Conservation (phyloP, 2,113 vertebrate species). For the Acrocephalus arundinaceus region DNA sequence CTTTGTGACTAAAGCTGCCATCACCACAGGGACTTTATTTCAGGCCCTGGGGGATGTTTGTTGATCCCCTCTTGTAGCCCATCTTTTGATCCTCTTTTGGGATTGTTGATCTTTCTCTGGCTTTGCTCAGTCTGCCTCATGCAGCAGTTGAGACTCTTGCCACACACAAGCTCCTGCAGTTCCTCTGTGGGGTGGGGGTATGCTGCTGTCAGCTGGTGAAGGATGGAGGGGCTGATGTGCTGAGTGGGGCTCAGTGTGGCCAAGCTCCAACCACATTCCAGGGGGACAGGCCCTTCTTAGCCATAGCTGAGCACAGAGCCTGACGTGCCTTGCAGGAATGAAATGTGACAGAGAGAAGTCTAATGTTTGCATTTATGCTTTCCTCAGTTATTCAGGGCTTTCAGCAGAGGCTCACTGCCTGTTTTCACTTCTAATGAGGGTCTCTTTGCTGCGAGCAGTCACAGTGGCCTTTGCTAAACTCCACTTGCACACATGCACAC, state of each 20-base stretch:
- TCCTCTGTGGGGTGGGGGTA: background rate
- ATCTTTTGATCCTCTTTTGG: background rate
- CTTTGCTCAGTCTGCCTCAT: background rate
- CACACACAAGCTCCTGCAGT: background rate
- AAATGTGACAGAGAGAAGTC: background rate
- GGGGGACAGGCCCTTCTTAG: background rate
- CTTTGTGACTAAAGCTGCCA: background rate
- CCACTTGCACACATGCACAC: rapidly evolving
- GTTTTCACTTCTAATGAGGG: slow-evolving; percentile 13
- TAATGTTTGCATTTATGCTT: slow-evolving; percentile 22
- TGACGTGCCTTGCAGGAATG: background rate
- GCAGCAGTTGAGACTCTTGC: background rate
- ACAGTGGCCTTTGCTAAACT: background rate
- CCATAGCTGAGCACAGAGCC: background rate
- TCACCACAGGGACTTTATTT: background rate
- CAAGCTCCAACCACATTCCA: background rate
- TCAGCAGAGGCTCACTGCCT: background rate
- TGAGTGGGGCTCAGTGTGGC: background rate
- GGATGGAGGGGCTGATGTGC: background rate
- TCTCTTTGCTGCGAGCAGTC: slow-evolving; percentile 2
- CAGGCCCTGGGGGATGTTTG: background rate
- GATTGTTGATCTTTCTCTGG: background rate
- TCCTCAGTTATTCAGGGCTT: slow-evolving; percentile 52
- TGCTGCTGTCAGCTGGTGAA: background rate
- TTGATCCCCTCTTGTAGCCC: background rate